Evolutionary conservation across 2,797 vertebrate species (phyloP), one percentile per base, ranked within the genome.

Genomic region (Huso huso): DNA sequence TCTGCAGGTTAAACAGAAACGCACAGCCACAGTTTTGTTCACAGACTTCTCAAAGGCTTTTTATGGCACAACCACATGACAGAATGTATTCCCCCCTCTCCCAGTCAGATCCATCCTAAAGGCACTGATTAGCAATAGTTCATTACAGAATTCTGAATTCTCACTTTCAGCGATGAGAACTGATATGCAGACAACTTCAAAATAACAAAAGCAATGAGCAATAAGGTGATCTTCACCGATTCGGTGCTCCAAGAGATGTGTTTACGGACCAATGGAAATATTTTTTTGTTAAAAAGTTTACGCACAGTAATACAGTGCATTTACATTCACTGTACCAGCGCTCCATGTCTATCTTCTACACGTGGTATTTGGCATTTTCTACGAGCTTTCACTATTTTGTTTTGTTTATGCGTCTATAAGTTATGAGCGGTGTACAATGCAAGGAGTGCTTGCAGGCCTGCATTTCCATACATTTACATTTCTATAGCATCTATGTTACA

Each of bases 51-150:
- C 77, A 76, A 82, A 83, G 81, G 82, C 81, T 78, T 78, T 51
- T 62, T 85, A 84, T 86, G 86, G 86, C 86, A 86, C 83, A 11
- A 81, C 75, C 67, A 51, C 71, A 68, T 72, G 55, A 58, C 66
- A 50, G 66, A 73, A 52, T 51, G 49, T 58, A 51, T 57, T n/a
- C 23, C 11, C 49, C 12, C 63, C 15, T 10, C 49, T 51, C 23
- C n/a, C 51, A 57, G 11, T 63, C 63, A 60, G 61, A 63, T 62
- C 66, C 61, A 58, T 37, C 58, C 62, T 57, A 63, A 73, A 73
- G 71, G 71, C 71, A 73, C 71, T 70, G 60, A 57, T 64, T 48
- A 57, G 63, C 62, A 11, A 55, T 9, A 49, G 11, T 66, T 49
- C 61, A 66, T 57, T 66, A 67, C 65, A 55, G 67, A 58, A 61